phyloP scores from a whole-genome alignment of 92 coral and sea anemone genomes.

The Zoanthus gigantus region DNA sequence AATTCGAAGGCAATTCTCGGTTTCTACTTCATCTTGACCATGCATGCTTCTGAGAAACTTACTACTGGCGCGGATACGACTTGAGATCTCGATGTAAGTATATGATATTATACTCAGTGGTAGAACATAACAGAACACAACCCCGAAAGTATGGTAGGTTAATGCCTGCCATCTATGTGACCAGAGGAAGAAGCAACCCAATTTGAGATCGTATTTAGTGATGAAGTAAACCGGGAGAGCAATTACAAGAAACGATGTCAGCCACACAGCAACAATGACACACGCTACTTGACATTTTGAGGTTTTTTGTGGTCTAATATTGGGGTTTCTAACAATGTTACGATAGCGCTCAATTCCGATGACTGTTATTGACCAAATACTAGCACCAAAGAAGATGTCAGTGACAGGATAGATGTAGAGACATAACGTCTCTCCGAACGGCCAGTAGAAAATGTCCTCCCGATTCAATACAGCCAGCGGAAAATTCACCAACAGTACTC shows the following conservation, averaged over 20 bases:
- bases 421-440: slow-evolving; percentile 64
- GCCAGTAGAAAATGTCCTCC: slow-evolving; percentile 48
- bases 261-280: slow-evolving; percentile 64
- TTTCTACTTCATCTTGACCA: slow-evolving; percentile 4
- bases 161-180: neutral
- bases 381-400: slow-evolving; percentile 84
- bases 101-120: slow-evolving; percentile 70
- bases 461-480: slow-evolving; percentile 54
- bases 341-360: slow-evolving; percentile 82
- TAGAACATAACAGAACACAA: slow-evolving; percentile 69
- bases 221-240: slow-evolving; percentile 59
- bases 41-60: slow-evolving; percentile 73
- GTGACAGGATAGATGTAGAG: slow-evolving; percentile 73
- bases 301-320: slow-evolving; percentile 33
- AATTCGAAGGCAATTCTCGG: slow-evolving; percentile 61
- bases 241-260: slow-evolving; percentile 67
- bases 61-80: slow-evolving; percentile 63
- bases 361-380: slow-evolving; percentile 82
- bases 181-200: neutral
- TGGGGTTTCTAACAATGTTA: slow-evolving; percentile 63
- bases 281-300: slow-evolving; percentile 43
- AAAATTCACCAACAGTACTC: slow-evolving; percentile 67
- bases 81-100: slow-evolving; percentile 73
- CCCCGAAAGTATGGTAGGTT: slow-evolving; percentile 32
- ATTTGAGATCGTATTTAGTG: neutral